Evolutionary conservation across 2,888 invertebrate genomes (phyloP), one percentile per base, ranked within the genome.

Genomic region (Andrena camellia): DNA sequence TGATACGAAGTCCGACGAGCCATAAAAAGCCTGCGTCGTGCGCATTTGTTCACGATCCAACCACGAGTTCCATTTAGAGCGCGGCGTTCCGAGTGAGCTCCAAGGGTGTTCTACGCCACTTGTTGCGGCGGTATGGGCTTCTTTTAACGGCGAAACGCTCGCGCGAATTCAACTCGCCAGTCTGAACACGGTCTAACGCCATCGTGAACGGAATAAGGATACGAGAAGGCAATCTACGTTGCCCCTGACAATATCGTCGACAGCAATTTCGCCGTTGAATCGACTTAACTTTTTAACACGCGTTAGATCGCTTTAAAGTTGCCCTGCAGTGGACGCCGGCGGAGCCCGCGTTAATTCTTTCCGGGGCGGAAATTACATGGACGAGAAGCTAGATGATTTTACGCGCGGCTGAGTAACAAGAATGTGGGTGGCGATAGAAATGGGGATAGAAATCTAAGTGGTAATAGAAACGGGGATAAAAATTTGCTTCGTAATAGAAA

Each of bases 211-310:
- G 70, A 70, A 70, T 60, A 70, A 59, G 70, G 57, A 35, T 35
- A 57, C 69, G 23, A 26, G 69, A 42, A 59, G 42, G 69, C 69
- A 70, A 59, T 69, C 69, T 29, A 42, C 69, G 69, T 35, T 33
- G 23, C 29, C 42, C 23, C 59, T 70, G 69, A 59, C 69, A 59
- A 70, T 48, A 70, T 48, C 59, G 59, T 42, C 59, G 54, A 23
- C 59, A 29, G 29, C 70, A 70, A 60, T 70, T 70, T 23, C 42
- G 57, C 26, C 59, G 59, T 26, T 70, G 48, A 70, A 70, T 70
- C 70, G 70, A 59, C 70, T 70, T 48, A 70, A 70, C 59, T 59
- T 70, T 70, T 59, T 70, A 70, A 70, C 70, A n/a, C 42, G 59
- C 57, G 70, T 70, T 60, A 60, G 59, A 70, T 70, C 42, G 57